phyloP scores from a whole-genome alignment of 2,888 invertebrate genomes.

The Hypena proboscidalis region DNA sequence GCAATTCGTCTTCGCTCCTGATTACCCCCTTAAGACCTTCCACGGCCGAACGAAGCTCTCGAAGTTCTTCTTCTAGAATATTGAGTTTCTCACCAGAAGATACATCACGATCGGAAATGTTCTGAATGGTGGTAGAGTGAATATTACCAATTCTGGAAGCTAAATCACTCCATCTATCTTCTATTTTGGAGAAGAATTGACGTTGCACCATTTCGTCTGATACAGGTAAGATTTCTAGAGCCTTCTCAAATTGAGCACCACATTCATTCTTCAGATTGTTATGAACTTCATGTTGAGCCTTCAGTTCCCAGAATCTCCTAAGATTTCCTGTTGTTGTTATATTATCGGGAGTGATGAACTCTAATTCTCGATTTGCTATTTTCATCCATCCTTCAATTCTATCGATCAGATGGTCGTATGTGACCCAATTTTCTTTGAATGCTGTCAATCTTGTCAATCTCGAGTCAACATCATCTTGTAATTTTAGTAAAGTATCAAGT shows the following conservation, averaged over 20 bases:
- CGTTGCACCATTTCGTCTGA: slow-evolving; percentile 93
- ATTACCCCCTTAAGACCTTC: slow-evolving; percentile 91
- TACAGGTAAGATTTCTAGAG: slow-evolving; percentile 91
- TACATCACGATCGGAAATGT: slow-evolving; percentile 89
- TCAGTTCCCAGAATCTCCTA: slow-evolving; percentile 94
- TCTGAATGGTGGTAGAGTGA: slow-evolving; percentile 88
- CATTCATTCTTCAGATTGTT: slow-evolving; percentile 91
- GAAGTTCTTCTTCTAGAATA: slow-evolving; percentile 90
- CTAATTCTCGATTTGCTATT: slow-evolving; percentile 89
- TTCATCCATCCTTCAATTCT: slow-evolving; percentile 92
- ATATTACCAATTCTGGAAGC: slow-evolving; percentile 87
- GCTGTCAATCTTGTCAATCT: slow-evolving; percentile 89
- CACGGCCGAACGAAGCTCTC: slow-evolving; percentile 89
- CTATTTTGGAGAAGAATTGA: slow-evolving; percentile 91
- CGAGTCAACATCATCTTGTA: slow-evolving; percentile 91
- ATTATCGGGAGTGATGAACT: slow-evolving; percentile 87
- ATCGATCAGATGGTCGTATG: slow-evolving; percentile 89
- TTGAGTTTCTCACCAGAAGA: slow-evolving; percentile 90
- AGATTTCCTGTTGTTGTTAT: slow-evolving; percentile 89
- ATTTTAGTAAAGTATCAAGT: slow-evolving; percentile 88
- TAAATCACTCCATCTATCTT: slow-evolving; percentile 90
- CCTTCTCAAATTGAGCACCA: slow-evolving; percentile 90
- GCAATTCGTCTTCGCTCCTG: slow-evolving; percentile 93
- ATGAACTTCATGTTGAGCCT: slow-evolving; percentile 94
- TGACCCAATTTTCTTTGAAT: slow-evolving; percentile 92